These are phyloP conservation scores for Lordiphosa stackelbergi DNA, from an alignment of 1,140 invertebrate species.

Conservation along the genomic window DNA sequence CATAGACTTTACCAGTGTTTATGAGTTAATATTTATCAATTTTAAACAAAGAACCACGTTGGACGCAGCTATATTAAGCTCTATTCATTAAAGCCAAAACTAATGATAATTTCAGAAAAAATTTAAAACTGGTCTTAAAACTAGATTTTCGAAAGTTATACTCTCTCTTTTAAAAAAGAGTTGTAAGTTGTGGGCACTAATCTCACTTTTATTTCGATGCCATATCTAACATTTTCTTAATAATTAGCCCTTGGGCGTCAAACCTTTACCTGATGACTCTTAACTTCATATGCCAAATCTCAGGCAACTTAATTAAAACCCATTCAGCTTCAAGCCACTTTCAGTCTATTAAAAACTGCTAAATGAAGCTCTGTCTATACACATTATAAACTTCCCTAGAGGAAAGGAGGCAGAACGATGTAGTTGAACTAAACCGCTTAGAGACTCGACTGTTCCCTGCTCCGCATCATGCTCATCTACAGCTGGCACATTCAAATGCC, in stretches of 20 bases:
- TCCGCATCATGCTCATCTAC: background rate
- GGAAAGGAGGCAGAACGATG: background rate
- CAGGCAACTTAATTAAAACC: conserved; percentile 29
- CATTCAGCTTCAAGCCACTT: conserved; percentile 32
- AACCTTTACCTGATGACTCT: conserved; percentile 5
- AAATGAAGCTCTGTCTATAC: conserved; percentile 24
- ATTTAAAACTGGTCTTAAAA: too few species aligned
- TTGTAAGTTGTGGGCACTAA: too few species aligned
- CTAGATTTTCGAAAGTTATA: too few species aligned
- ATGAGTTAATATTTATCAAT: too few species aligned
- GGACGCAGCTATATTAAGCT: background rate
- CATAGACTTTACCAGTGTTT: too few species aligned
- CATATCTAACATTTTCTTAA: too few species aligned
- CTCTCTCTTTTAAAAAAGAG: too few species aligned
- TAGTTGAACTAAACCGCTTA: conserved; percentile 34
- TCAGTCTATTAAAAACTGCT: conserved; percentile 28
- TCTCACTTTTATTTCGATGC: too few species aligned
- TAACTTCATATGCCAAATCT: conserved; percentile 5
- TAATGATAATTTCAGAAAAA: too few species aligned
- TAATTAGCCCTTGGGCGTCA: background rate
- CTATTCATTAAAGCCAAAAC: too few species aligned
- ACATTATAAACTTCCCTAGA: conserved; percentile 18
- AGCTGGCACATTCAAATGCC: conserved; percentile 24
- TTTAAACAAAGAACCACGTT: too few species aligned
- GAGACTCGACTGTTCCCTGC: conserved; percentile 15